These are phyloP conservation scores for Crematogaster levior DNA, from an alignment of 2,888 invertebrate species.

Conservation along the genomic window DNA sequence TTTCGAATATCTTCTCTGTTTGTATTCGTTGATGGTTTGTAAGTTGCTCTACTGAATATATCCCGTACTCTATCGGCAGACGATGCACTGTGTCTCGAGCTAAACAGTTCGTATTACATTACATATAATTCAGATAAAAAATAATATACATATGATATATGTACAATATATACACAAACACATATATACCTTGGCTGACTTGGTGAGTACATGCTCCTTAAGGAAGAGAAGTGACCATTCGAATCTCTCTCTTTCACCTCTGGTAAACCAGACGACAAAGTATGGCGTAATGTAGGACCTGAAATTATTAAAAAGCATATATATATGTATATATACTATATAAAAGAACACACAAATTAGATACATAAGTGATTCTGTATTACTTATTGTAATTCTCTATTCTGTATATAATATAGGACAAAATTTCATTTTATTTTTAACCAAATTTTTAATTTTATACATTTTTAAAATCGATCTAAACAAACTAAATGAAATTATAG, in stretches of 20 bases:
- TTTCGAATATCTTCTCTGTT: constrained; percentile 81
- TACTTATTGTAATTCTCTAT: too few relatives aligned
- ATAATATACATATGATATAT: too few relatives aligned
- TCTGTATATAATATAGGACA: background rate
- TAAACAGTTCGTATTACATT: constrained; percentile 53
- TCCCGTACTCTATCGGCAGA: constrained; percentile 78
- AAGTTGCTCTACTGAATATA: constrained; percentile 74
- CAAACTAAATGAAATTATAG: background rate
- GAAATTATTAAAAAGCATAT: background rate
- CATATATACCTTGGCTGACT: constrained; percentile 78
- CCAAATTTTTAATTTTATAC: too few relatives aligned
- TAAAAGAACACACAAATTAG: background rate
- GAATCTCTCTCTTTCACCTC: constrained; percentile 83
- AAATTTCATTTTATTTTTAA: background rate
- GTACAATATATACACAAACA: too few relatives aligned
- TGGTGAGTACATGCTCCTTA: constrained; percentile 78
- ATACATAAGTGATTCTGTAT: background rate
- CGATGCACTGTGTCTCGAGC: constrained; percentile 76
- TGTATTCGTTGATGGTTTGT: constrained; percentile 73
- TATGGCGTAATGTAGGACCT: constrained; percentile 68
- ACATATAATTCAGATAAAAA: constrained; percentile 16
- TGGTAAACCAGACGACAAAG: constrained; percentile 60
- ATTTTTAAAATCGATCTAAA: background rate
- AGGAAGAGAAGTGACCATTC: constrained; percentile 82
- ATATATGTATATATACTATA: background rate